These are phyloP conservation scores for Orientallactaga bullata DNA, from an alignment of 2,113 vertebrate species.

Conservation along the genomic window DNA sequence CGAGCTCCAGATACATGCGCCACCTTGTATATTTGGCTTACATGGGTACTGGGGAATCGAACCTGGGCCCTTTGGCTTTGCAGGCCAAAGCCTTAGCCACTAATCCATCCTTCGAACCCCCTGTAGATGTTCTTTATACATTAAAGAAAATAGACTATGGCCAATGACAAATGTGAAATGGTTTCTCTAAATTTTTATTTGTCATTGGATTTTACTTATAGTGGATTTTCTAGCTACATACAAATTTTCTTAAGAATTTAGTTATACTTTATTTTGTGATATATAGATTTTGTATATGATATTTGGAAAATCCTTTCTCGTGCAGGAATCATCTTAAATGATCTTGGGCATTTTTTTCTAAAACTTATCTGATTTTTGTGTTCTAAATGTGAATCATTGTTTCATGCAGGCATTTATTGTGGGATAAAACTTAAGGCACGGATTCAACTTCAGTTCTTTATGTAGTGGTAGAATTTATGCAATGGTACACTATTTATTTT, in stretches of 20 bases:
- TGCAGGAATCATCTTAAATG: constrained; percentile 4
- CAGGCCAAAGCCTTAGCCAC: too few relatives aligned
- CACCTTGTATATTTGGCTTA: too few relatives aligned
- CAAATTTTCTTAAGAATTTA: constrained; percentile 27
- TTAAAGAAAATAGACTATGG: background rate
- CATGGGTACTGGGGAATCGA: too few relatives aligned
- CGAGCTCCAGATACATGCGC: too few relatives aligned
- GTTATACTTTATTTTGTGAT: background rate
- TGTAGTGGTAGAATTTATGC: background rate
- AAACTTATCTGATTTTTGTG: constrained; percentile 1
- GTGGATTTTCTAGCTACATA: background rate
- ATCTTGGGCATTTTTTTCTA: background rate
- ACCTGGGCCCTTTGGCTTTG: too few relatives aligned
- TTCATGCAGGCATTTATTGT: background rate
- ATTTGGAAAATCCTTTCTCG: constrained; percentile 9
- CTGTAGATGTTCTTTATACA: background rate
- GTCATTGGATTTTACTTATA: constrained; percentile 18
- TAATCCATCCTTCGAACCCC: too few relatives aligned
- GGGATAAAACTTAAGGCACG: background rate
- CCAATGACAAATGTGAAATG: background rate
- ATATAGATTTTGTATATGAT: constrained; percentile 7
- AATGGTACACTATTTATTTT: background rate
- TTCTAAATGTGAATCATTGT: constrained; percentile 19
- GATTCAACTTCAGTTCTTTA: background rate
- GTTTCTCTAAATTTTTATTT: constrained; percentile 37